A percentile compares a stretch with the other conserved stretches of the same genome.
Conservation (phyloP, 2,797 vertebrate genomes). For the Zalophus californianus region DNA sequence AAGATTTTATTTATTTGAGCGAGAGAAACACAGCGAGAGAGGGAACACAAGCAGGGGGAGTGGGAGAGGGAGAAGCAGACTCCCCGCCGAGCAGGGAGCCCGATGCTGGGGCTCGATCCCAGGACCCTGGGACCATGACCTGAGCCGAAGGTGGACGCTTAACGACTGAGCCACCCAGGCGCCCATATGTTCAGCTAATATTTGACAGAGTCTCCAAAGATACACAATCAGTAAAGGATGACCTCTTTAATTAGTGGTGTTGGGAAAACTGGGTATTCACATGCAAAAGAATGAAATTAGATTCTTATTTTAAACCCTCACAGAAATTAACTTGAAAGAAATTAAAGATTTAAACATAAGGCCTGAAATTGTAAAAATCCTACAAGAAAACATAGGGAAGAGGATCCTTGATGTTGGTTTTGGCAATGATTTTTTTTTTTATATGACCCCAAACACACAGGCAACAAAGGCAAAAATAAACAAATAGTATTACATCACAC, state of each 20-base stretch:
- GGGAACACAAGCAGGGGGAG: too few relatives aligned
- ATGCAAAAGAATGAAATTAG: not conserved
- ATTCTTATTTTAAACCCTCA: not conserved
- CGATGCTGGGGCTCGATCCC: too few relatives aligned
- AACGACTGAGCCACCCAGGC: too few relatives aligned
- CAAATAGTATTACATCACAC: not conserved
- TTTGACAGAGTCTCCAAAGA: not conserved
- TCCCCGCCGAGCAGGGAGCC: too few relatives aligned
- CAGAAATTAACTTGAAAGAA: not conserved
- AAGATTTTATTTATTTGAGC: too few relatives aligned
- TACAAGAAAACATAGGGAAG: not conserved
- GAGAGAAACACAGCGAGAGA: too few relatives aligned
- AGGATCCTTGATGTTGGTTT: not conserved
- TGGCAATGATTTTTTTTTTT: not conserved
- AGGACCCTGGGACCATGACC: too few relatives aligned
- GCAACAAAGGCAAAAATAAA: not conserved
- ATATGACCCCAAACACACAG: not conserved
- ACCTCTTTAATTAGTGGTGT: not conserved
- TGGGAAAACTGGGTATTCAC: not conserved
- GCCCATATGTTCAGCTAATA: not conserved
- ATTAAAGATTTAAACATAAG: not conserved
- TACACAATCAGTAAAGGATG: not conserved
- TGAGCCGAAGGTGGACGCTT: too few relatives aligned
- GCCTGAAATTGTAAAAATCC: not conserved
- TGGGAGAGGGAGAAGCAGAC: too few relatives aligned